Conservation (phyloP, 1,140 invertebrate genomes). For the Chrysomallon squamiferum region DNA sequence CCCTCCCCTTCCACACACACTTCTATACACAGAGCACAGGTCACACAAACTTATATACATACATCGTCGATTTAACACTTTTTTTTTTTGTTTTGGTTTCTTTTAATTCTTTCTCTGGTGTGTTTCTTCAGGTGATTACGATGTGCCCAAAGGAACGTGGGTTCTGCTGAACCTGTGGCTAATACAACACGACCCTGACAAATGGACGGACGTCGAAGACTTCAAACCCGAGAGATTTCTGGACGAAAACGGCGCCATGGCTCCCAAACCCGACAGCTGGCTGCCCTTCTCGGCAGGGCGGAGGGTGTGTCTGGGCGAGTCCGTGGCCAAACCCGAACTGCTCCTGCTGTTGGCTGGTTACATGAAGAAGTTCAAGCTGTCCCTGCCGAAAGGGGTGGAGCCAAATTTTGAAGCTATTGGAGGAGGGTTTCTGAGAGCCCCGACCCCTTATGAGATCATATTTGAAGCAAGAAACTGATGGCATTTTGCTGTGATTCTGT, state of each 20-base stretch:
- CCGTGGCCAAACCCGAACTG: constrained; percentile 67
- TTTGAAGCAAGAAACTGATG: constrained; percentile 1
- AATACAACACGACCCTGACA: constrained; percentile 76
- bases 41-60: not conserved
- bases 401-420: not conserved
- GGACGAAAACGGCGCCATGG: constrained; percentile 66
- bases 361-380: constrained; percentile 55
- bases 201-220: constrained; percentile 75
- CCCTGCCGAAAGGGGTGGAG: not conserved
- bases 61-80: not conserved
- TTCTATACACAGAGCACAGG: not conserved
- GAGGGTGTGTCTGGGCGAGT: constrained; percentile 87
- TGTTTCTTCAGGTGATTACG: constrained; percentile 23
- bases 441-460: not conserved
- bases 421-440: not conserved
- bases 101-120: too few relatives aligned
- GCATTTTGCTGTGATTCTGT: too few relatives aligned
- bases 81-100: not conserved
- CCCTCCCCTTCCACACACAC: too few relatives aligned
- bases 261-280: constrained; percentile 72
- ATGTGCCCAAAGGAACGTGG: constrained; percentile 65
- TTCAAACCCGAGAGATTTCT: constrained; percentile 73
- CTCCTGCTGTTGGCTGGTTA: constrained; percentile 41
- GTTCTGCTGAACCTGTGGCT: constrained; percentile 81
- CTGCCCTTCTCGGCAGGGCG: constrained; percentile 85